Base-by-base conservation (phyloP, 1,140 invertebrate genomes). In the Leptoteleia sp. region DNA sequence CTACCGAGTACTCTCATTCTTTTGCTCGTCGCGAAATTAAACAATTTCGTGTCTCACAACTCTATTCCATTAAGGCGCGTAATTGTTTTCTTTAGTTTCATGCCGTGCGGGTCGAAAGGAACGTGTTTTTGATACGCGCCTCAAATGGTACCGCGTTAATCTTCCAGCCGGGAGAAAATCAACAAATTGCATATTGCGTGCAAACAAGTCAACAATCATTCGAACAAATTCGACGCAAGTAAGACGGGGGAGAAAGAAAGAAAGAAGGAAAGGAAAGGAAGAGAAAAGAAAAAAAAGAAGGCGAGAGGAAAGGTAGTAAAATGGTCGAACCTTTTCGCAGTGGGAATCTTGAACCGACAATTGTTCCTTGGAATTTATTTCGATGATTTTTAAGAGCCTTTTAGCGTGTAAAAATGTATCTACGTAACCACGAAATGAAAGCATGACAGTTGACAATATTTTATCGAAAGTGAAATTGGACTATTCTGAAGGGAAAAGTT, bases 21-120 rank as follows among this genome's bases (percentile, higher is more conserved):
- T 76, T 73, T 50, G 55, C 62, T 67, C 54, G 62, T 76, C 68
- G 62, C 43, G 25, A 76, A 73, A 68, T 80, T 76, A 76, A 73
- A 71, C 59, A 79, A 79, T 79, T 71, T 67, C 50, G 54, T 70
- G 65, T 75, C 77, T 75, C 70, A 73, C 77, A 71, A 79, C 64
- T 79, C 52, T 62, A 71, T 67, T 75, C 77, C 61, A 79, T 79
- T 73, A 78, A 78, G 52, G 40, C 31, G 4, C 48, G 68, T 78
- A 72, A 78, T 78, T 78, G 64, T 65, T 68, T 73, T 61, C 55
- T 64, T 57, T 67, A 62, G 54, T 62, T 72, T 47, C 55, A 35
- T 50, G 40, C 38, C 40, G 57, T 62, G 22, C 45, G 15, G 29
- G 48, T 45, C 47, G 22, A 64, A 48, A 61, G 65, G 35, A 40